Base-by-base conservation (phyloP, 1,140 invertebrate species). In the Hycleus phaleratus region DNA sequence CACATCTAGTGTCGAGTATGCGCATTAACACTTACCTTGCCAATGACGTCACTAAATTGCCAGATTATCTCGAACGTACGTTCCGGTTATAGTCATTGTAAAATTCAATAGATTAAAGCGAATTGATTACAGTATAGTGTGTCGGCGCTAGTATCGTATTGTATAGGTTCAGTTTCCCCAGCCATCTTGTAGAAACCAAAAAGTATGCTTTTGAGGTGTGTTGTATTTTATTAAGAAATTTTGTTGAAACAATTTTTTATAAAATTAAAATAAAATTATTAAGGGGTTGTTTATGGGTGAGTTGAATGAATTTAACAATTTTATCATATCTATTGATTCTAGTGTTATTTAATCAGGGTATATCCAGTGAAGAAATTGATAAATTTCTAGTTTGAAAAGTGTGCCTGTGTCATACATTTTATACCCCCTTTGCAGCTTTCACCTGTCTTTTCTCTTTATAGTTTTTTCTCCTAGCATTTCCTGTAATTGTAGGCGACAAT, bases 161-260 rank as follows among this genome's bases (percentile, higher is more conserved):
- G 64, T 64, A 61, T 64, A 69, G 57, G 64, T 68, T 67, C 67
- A 67, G 72, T 70, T 62, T 68, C 11, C 65, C 69, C 68, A 71
- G 72, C 72, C 72, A 73, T 73, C 65, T 73, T 73, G 72, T 73
- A 59, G 65, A 68, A 71, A 64, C 65, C 65, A 63, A 70, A 72
- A 73, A 73, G 70, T 73, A 73, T 73, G 71, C 71, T 71, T 72
- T 71, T 68, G 72, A 73, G 72, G 70, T 73, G 72, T 73, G 72
- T 72, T 68, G 71, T 62, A 67, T 67, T 73, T 70, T 71, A 64
- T n/a, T 62, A 56, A 60, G 64, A 70, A 32, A 32, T 32, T 18
- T 32, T 32, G 32, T 32, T 32, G 32, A 32, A 32, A 32, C 32
- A 32, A 32, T 3, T 32, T 18, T 32, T 32, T 32, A 32, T 32